Evolutionary conservation across 1,140 invertebrate species (phyloP).

Genomic region (Augochlora pura): DNA sequence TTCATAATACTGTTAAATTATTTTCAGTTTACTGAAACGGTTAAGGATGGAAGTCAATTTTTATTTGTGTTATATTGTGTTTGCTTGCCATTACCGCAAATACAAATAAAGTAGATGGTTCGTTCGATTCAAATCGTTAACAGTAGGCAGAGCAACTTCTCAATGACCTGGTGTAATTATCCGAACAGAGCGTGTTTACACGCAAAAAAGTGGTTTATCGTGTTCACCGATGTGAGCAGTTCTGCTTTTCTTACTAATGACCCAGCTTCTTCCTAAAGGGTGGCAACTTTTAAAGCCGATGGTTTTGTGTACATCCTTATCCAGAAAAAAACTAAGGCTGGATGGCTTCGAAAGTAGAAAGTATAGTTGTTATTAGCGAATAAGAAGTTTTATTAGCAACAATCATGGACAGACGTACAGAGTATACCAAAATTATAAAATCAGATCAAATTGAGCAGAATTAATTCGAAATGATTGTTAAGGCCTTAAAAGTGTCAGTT

Average conservation of each 20-base stretch:
- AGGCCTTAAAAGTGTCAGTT: too few relatives aligned
- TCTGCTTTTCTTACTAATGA: constrained; percentile 43
- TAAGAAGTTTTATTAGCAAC: too few relatives aligned
- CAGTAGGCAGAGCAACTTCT: background rate
- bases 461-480: too few relatives aligned
- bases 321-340: constrained; percentile 2
- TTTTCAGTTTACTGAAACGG: too few relatives aligned
- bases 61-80: background rate
- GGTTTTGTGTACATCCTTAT: constrained; percentile 6
- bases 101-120: background rate
- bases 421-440: too few relatives aligned
- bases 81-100: too few relatives aligned
- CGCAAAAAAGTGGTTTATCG: constrained; percentile 41
- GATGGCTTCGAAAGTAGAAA: background rate
- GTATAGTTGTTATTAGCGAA: too few relatives aligned
- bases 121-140: background rate
- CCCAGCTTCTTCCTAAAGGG: constrained; percentile 20
- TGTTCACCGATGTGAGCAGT: constrained; percentile 34
- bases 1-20: too few relatives aligned
- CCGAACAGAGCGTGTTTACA: constrained; percentile 30
- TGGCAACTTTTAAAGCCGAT: constrained; percentile 28
- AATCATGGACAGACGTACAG: too few relatives aligned
- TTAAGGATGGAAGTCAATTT: too few relatives aligned
- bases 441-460: too few relatives aligned
- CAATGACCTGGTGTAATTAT: constrained; percentile 18